phyloP scores from a whole-genome alignment of 2,797 vertebrate genomes.

The Tragelaphus eurycerus region DNA sequence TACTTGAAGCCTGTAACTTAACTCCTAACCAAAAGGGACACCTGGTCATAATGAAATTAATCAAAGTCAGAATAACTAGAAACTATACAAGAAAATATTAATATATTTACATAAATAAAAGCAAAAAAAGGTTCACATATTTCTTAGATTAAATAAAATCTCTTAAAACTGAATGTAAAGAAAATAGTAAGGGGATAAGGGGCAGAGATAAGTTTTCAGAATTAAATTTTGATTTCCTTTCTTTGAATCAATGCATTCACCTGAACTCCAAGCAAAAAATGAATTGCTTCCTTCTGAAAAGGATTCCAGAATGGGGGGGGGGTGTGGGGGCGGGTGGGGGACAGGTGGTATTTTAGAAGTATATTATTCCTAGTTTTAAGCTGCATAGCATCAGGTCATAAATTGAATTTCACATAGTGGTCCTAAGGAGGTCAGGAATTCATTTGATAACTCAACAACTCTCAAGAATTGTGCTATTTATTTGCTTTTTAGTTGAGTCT shows the following conservation, averaged over 20 bases:
- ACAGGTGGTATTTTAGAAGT: neutral
- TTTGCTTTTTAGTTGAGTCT: neutral
- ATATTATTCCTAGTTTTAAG: neutral
- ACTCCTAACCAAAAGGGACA: neutral
- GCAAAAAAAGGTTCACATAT: neutral
- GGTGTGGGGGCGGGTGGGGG: accelerated
- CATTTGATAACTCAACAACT: neutral
- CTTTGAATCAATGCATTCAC: neutral
- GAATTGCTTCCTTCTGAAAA: neutral
- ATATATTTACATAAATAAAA: neutral
- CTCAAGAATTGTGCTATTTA: neutral
- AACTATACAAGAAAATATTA: neutral
- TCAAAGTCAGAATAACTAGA: neutral
- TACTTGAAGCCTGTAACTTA: neutral
- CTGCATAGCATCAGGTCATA: neutral
- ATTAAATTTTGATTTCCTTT: neutral
- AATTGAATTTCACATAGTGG: neutral
- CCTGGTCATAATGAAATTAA: neutral
- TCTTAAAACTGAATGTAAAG: neutral
- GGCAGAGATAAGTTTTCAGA: neutral
- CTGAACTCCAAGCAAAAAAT: neutral
- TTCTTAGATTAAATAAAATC: neutral
- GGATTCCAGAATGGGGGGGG: neutral
- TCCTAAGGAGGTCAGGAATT: neutral
- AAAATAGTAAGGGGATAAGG: neutral